Base-by-base conservation (phyloP, 1,140 invertebrate genomes). In the Euglossa dilemma region DNA sequence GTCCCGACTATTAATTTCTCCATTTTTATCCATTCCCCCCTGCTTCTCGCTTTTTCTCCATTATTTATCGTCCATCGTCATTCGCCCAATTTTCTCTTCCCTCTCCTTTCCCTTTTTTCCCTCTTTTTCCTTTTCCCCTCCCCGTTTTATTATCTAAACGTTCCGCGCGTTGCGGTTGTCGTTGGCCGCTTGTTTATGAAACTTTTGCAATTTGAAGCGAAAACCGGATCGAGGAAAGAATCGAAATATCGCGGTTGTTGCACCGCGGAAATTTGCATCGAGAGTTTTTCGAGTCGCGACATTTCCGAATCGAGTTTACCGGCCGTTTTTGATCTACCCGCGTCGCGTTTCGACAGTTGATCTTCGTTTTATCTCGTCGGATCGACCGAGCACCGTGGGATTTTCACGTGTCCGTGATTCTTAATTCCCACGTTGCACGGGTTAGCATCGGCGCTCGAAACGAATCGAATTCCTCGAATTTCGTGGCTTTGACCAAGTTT, bases 401-500 rank as follows among this genome's bases (percentile, higher is more conserved):
- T 47, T 74, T 47, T 59, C 61, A 20, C 45, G n/a, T 47, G 23
- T 16, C 63, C 7, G n/a, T 8, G 12, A 25, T 5, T 45, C 23
- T 52, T 66, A 28, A 69, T 47, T 20, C 36, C 4, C 25, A 52
- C 43, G 7, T n/a, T 54, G 23, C 18, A 52, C 11, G 18, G 50
- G n/a, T 54, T 6, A n/a, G 36, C 47, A 9, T 25, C 28, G 28
- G 20, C 45, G 12, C n/a, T 50, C 20, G 28, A 36, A 54, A 52
- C 25, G 52, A 47, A n/a, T 72, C 28, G 52, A 85, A 83, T 85
- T 87, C 70, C 61, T 74, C 73, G 77, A 61, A 83, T 80, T 74
- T 75, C 69, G 50, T 61, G 56, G 63, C 69, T 86, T 71, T 50
- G 66, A 52, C 63, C 75, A 74, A 74, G 71, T 87, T 64, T 25